A percentile compares a stretch with the other conserved stretches of the same genome.
Evolutionary conservation across 23 tunicate genomes (phyloP).

Genomic region (Halocynthia roretzi): DNA sequence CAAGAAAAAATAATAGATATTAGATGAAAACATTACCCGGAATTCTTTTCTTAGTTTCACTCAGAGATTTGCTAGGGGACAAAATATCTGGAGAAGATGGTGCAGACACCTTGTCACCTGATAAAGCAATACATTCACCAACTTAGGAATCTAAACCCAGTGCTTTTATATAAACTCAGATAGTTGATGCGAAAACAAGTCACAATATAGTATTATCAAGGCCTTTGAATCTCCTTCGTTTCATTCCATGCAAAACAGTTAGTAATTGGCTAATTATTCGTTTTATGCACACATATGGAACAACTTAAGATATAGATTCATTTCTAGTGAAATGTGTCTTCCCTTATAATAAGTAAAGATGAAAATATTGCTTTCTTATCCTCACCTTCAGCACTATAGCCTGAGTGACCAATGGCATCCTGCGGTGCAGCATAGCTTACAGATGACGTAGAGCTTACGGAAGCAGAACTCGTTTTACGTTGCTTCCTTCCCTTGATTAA

Average conservation of each 20-base stretch:
- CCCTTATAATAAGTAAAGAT: no score
- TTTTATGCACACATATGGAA: no score
- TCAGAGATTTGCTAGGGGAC: slow-evolving; percentile 3
- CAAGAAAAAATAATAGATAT: background rate
- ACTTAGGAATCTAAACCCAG: no score
- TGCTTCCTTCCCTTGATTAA: background rate
- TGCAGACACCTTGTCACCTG: slow-evolving; percentile 7
- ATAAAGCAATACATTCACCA: background rate
- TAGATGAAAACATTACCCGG: background rate
- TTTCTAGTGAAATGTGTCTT: no score
- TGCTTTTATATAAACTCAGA: no score
- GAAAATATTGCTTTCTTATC: background rate
- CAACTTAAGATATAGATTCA: no score
- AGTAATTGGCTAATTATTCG: no score
- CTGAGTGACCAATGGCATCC: background rate
- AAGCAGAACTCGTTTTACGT: background rate
- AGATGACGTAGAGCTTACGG: slow-evolving; percentile 2
- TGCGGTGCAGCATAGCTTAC: background rate
- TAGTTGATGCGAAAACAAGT: no score
- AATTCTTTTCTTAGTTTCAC: slow-evolving; percentile 7
- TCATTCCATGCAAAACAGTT: no score
- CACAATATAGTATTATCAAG: no score
- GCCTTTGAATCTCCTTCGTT: background rate
- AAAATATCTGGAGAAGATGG: slow-evolving; percentile 25
- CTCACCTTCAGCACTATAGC: background rate